Evolutionary conservation across 2,113 vertebrate genomes (phyloP), one percentile per base, ranked within the genome.

Genomic region (Ceratotherium simum): DNA sequence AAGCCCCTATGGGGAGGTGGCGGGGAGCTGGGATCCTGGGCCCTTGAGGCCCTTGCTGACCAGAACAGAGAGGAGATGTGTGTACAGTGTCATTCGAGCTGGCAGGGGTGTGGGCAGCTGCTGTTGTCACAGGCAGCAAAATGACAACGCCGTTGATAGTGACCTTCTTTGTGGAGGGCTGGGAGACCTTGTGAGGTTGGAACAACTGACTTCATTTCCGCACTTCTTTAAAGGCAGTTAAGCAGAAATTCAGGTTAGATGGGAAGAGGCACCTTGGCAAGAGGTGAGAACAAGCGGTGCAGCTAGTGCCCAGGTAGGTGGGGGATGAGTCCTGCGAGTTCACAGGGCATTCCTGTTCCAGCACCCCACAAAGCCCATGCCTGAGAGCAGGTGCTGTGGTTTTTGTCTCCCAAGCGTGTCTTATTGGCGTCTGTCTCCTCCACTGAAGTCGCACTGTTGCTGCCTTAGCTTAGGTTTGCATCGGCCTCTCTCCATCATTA

Each of bases 91-190:
- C 42, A 4, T 48, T 67, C 39, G 3, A 0, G 18, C 18, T 5
- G 17, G 17, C 42, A 6, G 46, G 42, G 58, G 23, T 2, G 6
- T 1, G 16, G 73, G 14, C 60, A 51, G 54, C 83, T n/a, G 46
- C 27, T 9, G 2, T 27, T 65, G 25, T 73, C 11, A 29, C 17
- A 36, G 8, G 29, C 23, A 4, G 21, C 20, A n/a, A 0, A 1
- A 9, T 4, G 3, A 6, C 1, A 0, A 62, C 8, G 29, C 25
- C 0, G 1, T n/a, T 48, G 1, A 0, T 31, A 11, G 1, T 8
- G 20, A 18, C 10, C 1, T 60, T 56, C 46, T 25, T 3, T 3
- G 8, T 25, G 54, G 10, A 6, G 67, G 80, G 17, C 48, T 8
- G 29, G 83, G 79, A 73, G n/a, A 4, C 51, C 6, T 85, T 2